These are phyloP conservation scores for Oceanodroma leucorhoa DNA, from an alignment of 2,797 vertebrate species.

Conservation along the genomic window DNA sequence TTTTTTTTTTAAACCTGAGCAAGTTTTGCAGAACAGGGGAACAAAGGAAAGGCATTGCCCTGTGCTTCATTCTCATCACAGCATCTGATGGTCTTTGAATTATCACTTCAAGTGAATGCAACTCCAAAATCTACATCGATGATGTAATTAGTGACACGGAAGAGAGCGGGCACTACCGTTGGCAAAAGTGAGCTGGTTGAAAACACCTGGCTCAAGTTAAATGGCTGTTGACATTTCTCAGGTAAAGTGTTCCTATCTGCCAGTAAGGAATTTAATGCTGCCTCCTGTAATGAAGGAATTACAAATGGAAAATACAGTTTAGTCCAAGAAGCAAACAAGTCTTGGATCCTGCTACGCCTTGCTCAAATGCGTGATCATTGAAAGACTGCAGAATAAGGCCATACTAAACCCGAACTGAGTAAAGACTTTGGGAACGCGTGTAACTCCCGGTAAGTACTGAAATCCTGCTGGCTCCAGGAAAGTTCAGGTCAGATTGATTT, in stretches of 20 bases:
- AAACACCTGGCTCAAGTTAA: neutral
- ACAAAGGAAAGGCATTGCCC: slow-evolving; percentile 43
- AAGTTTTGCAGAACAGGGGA: slow-evolving; percentile 19
- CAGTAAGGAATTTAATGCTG: slow-evolving; percentile 4
- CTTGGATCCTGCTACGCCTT: neutral
- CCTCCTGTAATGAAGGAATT: neutral
- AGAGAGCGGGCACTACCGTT: neutral
- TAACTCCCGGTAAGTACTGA: neutral
- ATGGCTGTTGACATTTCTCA: neutral
- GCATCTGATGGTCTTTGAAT: slow-evolving; percentile 37
- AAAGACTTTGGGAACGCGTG: neutral
- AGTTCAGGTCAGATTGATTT: neutral
- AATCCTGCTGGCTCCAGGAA: neutral
- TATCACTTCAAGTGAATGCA: neutral
- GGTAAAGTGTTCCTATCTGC: neutral
- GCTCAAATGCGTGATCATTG: rapidly evolving
- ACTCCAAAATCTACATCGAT: neutral
- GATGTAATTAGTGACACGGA: neutral
- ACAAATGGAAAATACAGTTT: neutral
- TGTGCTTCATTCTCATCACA: slow-evolving; percentile 40
- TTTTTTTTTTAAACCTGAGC: slow-evolving; percentile 61
- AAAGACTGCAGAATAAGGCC: neutral
- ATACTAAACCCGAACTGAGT: neutral
- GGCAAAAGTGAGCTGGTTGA: neutral
- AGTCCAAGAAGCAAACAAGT: neutral